Evolutionary conservation across 2,113 vertebrate species (phyloP), one percentile per base, ranked within the genome.

Genomic region (Ptyas mucosa): DNA sequence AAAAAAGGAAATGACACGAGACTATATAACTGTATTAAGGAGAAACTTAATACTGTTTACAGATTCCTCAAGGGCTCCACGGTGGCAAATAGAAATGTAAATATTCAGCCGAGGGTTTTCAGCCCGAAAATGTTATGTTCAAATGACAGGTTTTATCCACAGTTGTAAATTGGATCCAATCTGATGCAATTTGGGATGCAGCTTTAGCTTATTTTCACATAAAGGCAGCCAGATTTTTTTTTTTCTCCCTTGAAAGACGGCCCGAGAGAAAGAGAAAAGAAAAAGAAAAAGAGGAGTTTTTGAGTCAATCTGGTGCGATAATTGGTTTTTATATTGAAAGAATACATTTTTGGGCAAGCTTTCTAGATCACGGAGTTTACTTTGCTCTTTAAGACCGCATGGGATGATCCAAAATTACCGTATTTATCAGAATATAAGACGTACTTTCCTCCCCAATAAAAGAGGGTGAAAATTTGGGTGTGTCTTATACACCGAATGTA

Each of bases 161-260:
- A 93, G 46, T 0, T 54, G 39, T 69, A 88, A 88, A 75, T 49
- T 93, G 52, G 64, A 49, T 91, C 61, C 85, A 88, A 1, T 90
- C 1, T 90, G 14, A 90, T 49, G 1, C 18, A 85, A 81, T 0
- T 1, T 93, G 64, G 88, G 0, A 43, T 90, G 39, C 21, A 11
- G 90, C 87, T 89, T n/a, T 21, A 92, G 21, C 8, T 54, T 4
- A 24, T 91, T 95, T 95, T 89, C 23, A 12, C 18, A 91, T 90
- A 88, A 94, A 94, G 52, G 53, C 11, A 55, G 24, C 81, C 93
- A 94, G 15, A 14, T 90, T 1, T 54, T 51, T 1, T 54, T 46
- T 93, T 1, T 54, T n/a, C 92, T 6, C 20, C 5, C 5, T 26
- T 21, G 53, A 95, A 94, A 88, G 1, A 75, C 15, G 86, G 34